Base-by-base conservation (phyloP, 2,797 vertebrate genomes). In the Protonibea diacanthus region DNA sequence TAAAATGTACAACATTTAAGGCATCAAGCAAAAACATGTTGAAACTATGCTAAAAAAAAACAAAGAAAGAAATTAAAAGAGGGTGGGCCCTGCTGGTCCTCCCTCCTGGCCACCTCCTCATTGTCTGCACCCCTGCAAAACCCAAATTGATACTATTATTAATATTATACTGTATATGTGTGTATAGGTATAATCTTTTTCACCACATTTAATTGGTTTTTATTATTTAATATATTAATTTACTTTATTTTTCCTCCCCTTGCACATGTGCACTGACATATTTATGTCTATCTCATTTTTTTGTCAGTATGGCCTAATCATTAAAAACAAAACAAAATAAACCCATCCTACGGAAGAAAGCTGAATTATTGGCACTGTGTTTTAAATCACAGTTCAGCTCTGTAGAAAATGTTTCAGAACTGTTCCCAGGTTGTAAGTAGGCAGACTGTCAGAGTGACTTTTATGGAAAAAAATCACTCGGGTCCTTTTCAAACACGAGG, bases 401-500 rank as follows among this genome's bases (percentile, higher is more conserved):
- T 44, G 77, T 12, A 33, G 71, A 76, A 65, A 58, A 66, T 60
- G 78, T 72, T 62, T 82, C 47, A 33, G 58, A 64, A 15, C 40
- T 33, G 66, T 73, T 63, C 59, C 71, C 65, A 61, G 76, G 64
- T 62, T 51, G 51, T 72, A 66, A 76, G 71, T 21, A 55, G 71
- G 58, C 71, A 60, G n/a, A 79, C 15, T 67, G 74, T 64, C 66
- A 75, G 38, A 81, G 63, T 2, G 38, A 81, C 75, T 76, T 80
- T 73, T 40, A 81, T 42, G 58, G 69, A 64, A 65, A 8, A 38
- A 83, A 86, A 81, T 63, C 27, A 71, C 69, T 52, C 0, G 38
- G 69, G 74, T 62, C 21, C 56, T 68, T 79, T 74, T 81, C 58
- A 80, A 87, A 82, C 80, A 82, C 33, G 73, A 78, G 73, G 72